Evolutionary conservation across 2,797 vertebrate genomes (phyloP).

Genomic region (Sebastes hubbsi): DNA sequence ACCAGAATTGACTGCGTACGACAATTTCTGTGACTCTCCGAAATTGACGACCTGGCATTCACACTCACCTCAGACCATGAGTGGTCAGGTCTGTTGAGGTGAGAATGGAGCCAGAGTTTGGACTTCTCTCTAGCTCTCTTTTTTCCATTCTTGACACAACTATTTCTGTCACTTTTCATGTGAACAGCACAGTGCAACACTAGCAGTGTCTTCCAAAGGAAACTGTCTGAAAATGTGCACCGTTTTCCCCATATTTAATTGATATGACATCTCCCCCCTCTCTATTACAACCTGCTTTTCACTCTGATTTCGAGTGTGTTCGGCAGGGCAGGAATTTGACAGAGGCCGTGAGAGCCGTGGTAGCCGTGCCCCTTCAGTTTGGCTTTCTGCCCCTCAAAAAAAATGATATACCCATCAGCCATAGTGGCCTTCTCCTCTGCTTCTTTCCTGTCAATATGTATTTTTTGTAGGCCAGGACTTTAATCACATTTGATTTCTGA

Average conservation of each 20-base stretch:
- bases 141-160: not conserved
- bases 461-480: too few relatives aligned
- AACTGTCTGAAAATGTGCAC: not conserved
- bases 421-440: too few relatives aligned
- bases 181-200: not conserved
- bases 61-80: not conserved
- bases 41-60: not conserved
- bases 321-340: too few relatives aligned
- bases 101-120: not conserved
- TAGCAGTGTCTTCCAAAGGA: not conserved
- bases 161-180: not conserved
- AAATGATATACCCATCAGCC: too few relatives aligned
- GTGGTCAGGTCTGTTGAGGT: not conserved
- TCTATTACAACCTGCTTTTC: not conserved
- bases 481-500: not conserved
- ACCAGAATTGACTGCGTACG: not conserved
- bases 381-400: too few relatives aligned
- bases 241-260: not conserved
- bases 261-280: not conserved
- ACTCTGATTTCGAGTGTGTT: not conserved
- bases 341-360: too few relatives aligned
- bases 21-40: not conserved
- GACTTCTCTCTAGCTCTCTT: not conserved
- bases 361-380: too few relatives aligned
- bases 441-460: too few relatives aligned